These are phyloP conservation scores for Hyposoter dolosus DNA, from an alignment of 2,888 invertebrate genomes.

Conservation along the genomic window DNA sequence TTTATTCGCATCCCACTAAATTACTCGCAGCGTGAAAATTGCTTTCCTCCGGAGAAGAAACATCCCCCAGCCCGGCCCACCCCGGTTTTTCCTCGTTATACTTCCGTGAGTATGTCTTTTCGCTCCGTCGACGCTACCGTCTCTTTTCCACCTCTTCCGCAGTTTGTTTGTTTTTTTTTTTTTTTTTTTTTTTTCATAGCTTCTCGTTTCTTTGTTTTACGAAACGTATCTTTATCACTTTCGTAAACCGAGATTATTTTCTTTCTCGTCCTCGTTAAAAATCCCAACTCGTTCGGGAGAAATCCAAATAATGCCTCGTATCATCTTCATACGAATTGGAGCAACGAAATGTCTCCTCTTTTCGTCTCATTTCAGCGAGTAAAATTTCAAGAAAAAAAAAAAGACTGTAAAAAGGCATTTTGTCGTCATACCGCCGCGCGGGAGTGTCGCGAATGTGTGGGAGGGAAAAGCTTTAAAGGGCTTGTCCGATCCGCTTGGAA, in stretches of 20 bases:
- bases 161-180: neutral
- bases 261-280: slow-evolving; percentile 6
- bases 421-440: too few relatives aligned
- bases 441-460: too few relatives aligned
- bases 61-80: slow-evolving; percentile 51
- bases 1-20: slow-evolving; percentile 76
- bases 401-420: too few relatives aligned
- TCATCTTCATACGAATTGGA: too few relatives aligned
- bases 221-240: slow-evolving; percentile 43
- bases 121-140: slow-evolving; percentile 51
- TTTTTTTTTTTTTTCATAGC: neutral
- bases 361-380: too few relatives aligned
- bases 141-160: slow-evolving; percentile 59
- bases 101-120: slow-evolving; percentile 52
- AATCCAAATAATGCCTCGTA: too few relatives aligned
- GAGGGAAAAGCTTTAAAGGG: neutral
- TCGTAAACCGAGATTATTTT: slow-evolving; percentile 17
- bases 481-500: neutral
- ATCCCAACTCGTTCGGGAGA: neutral
- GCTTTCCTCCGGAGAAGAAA: slow-evolving; percentile 77
- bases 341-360: too few relatives aligned
- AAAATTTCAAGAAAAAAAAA: neutral
- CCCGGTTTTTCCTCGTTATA: slow-evolving; percentile 52
- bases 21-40: slow-evolving; percentile 78
- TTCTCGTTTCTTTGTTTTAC: slow-evolving; percentile 13